phyloP scores from a whole-genome alignment of 2,888 invertebrate genomes.

The Cheilosia grossa region DNA sequence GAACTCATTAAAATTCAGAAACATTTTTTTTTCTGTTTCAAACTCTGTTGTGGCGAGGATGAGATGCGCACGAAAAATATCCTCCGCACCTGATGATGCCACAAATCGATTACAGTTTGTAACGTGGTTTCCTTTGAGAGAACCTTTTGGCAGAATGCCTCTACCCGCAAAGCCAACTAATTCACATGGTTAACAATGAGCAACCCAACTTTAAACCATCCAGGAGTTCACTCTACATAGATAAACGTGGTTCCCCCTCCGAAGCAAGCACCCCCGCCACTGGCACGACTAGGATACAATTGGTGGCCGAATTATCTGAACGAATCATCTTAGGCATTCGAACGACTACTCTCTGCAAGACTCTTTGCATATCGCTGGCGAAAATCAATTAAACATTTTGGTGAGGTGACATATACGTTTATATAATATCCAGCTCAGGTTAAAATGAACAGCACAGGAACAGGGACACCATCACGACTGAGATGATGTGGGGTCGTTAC shows the following conservation, averaged over 20 bases:
- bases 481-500: slow-evolving; percentile 15
- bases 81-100: slow-evolving; percentile 57
- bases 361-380: slow-evolving; percentile 35
- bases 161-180: slow-evolving; percentile 50
- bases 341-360: slow-evolving; percentile 19
- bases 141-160: slow-evolving; percentile 44
- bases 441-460: slow-evolving; percentile 14
- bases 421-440: slow-evolving; percentile 1
- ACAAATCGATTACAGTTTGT: slow-evolving; percentile 73
- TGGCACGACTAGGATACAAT: slow-evolving; percentile 21
- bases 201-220: slow-evolving; percentile 41
- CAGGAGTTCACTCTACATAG: slow-evolving; percentile 55
- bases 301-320: slow-evolving; percentile 43
- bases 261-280: not conserved
- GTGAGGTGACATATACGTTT: not conserved
- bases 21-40: slow-evolving; percentile 36
- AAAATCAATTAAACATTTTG: slow-evolving; percentile 67
- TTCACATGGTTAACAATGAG: slow-evolving; percentile 44
- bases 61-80: slow-evolving; percentile 28
- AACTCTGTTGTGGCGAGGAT: slow-evolving; percentile 30
- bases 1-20: slow-evolving; percentile 68
- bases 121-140: slow-evolving; percentile 48
- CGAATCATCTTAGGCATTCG: slow-evolving; percentile 58
- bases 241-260: slow-evolving; percentile 19
- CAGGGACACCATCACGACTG: slow-evolving; percentile 39